Evolutionary conservation across 2,888 invertebrate species (phyloP), one percentile per base, ranked within the genome.

Genomic region (Drosophila maculinotata): DNA sequence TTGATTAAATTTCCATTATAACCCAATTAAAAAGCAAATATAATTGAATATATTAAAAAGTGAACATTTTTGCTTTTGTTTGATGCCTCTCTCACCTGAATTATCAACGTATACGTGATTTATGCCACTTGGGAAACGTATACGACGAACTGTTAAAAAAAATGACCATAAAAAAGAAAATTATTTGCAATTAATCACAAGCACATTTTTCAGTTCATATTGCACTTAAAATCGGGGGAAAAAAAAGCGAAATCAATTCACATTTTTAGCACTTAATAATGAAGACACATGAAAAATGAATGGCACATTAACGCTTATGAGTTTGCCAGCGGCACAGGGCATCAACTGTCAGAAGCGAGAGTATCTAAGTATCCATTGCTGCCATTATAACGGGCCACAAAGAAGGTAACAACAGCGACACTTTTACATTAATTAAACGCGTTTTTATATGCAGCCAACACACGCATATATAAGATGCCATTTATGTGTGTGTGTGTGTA

Each of bases 401-500:
- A 60, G 76, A 48, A 47, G 65, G 59, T 60, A 54, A 48, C 64
- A 63, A 44, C 68, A 39, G 69, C 75, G 72, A 79, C 80, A 82
- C 85, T 87, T 87, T 82, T 65, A 75, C 76, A 87, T 78, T 87
- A 82, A 87, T 87, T 82, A 82, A 82, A 87, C 87, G 79, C 82
- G 72, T 78, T 85, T 87, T 84, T 84, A 70, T 84, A 71, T 69
- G 81, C 82, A 73, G 41, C 57, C 59, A 60, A 41, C 48, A 53
- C 56, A 12, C 28, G 38, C 15, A 20, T 57, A 56, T 23, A 10
- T 20, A 36, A 54, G 33, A 53, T 53, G 53, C 33, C 42, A 36
- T 48, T 36, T 30, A 26, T 36, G 53, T 48, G 44, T 53, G 17
- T 45, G 28, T 26, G 12, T 38, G 38, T 56, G 17, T 41, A 8